Percentiles rank a stretch among this genome's conserved stretches.
phyloP scores from a whole-genome alignment of 2,888 invertebrate species.

The Itoplectis maculator region DNA sequence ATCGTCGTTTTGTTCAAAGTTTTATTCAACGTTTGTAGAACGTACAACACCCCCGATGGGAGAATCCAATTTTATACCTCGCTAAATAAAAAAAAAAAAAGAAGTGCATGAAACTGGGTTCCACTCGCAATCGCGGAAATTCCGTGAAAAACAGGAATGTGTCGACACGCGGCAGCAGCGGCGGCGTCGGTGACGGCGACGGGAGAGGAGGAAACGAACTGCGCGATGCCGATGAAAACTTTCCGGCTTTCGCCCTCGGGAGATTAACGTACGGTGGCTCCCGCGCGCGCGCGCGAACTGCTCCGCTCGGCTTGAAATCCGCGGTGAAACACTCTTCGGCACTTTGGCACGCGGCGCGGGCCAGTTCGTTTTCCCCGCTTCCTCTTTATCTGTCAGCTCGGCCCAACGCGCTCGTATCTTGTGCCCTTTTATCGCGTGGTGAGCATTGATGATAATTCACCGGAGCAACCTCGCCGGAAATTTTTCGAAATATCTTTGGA shows the following conservation, averaged over 20 bases:
- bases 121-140: slow-evolving; percentile 6
- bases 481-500: neutral
- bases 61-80: slow-evolving; percentile 15
- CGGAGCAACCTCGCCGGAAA: neutral
- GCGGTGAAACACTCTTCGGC: slow-evolving; percentile 79
- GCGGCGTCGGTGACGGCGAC: too few species aligned
- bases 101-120: slow-evolving; percentile 43
- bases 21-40: neutral
- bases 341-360: slow-evolving; percentile 75
- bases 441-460: slow-evolving; percentile 42
- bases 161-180: too few species aligned
- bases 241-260: slow-evolving; percentile 69
- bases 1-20: neutral
- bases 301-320: slow-evolving; percentile 74
- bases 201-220: slow-evolving; percentile 23
- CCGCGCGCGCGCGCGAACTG: too few species aligned
- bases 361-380: slow-evolving; percentile 38
- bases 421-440: slow-evolving; percentile 32
- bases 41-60: neutral
- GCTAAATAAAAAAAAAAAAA: slow-evolving; percentile 34
- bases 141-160: slow-evolving; percentile 31
- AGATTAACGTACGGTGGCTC: slow-evolving; percentile 77
- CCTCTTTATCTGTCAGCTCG: slow-evolving; percentile 26
- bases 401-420: slow-evolving; percentile 33
- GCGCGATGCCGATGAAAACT: slow-evolving; percentile 60